A percentile compares a stretch with the other conserved stretches of the same genome.
These are phyloP conservation scores for Drosophila persimilis DNA, from an alignment of 1,140 invertebrate species.

Conservation along the genomic window DNA sequence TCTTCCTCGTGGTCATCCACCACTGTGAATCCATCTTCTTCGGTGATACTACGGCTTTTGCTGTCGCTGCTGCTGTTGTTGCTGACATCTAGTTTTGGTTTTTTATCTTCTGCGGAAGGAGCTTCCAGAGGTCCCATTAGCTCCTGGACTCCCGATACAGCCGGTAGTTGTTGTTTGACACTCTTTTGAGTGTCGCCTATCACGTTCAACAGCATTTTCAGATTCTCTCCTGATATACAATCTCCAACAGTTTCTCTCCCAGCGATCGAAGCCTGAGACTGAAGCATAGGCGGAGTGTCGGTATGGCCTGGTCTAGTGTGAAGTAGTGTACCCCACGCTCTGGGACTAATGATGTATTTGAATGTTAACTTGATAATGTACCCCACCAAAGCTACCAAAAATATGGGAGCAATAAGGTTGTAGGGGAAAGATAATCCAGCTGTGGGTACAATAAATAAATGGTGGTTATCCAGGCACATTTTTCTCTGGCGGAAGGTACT, in stretches of 20 bases:
- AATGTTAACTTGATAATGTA: constrained; percentile 68
- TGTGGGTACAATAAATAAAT: constrained; percentile 9
- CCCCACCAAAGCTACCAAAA: constrained; percentile 49
- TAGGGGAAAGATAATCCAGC: constrained; percentile 57
- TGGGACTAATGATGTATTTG: constrained; percentile 71
- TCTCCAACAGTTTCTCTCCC: constrained; percentile 17
- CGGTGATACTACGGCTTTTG: not conserved
- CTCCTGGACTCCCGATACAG: constrained; percentile 71
- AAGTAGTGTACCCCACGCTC: constrained; percentile 49
- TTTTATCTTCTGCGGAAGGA: constrained; percentile 3
- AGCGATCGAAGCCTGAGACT: not conserved
- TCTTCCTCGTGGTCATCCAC: constrained; percentile 51
- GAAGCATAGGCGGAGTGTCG: not conserved
- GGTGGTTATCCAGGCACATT: not conserved
- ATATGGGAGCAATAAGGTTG: constrained; percentile 44
- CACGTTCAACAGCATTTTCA: constrained; percentile 58
- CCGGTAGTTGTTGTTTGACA: not conserved
- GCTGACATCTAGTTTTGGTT: constrained; percentile 36
- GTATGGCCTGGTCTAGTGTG: constrained; percentile 1
- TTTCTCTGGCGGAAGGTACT: constrained; percentile 8
- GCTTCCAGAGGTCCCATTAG: constrained; percentile 47
- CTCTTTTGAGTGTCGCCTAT: constrained; percentile 11
- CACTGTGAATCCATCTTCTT: constrained; percentile 55
- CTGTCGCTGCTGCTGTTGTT: constrained; percentile 11
- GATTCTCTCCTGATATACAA: constrained; percentile 72